Conservation (phyloP, 2,888 invertebrate species). For the Willowsia nigromaculata region DNA sequence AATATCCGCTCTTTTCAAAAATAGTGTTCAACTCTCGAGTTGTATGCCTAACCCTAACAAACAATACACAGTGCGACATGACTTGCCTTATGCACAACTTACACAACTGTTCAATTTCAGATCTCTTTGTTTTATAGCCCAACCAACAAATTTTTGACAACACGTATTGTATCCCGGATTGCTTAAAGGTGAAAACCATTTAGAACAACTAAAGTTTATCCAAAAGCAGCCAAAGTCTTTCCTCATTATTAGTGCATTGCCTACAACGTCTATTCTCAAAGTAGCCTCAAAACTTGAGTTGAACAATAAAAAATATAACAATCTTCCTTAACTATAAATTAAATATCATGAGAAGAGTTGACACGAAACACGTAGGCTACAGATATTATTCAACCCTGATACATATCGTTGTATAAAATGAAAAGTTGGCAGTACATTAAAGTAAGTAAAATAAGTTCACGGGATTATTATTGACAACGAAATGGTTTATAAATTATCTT, state of each 20-base stretch:
- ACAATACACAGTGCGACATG: no score
- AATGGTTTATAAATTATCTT: no score
- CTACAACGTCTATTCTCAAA: not conserved
- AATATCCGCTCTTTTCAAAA: constrained; percentile 4
- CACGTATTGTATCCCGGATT: no score
- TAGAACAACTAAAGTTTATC: no score
- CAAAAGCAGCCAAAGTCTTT: no score
- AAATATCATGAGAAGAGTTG: no score
- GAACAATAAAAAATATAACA: no score
- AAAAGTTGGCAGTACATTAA: not conserved
- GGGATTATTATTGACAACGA: not conserved
- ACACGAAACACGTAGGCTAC: no score
- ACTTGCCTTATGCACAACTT: not conserved
- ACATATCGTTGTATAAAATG: constrained; percentile 2
- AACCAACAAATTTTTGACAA: not conserved
- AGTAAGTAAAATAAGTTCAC: not conserved
- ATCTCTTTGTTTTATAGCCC: not conserved
- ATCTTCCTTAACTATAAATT: no score
- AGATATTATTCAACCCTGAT: not conserved
- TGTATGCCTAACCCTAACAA: not conserved
- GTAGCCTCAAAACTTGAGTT: not conserved
- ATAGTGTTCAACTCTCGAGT: not conserved
- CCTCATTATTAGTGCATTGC: not conserved
- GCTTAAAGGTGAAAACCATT: no score
- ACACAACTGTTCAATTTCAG: not conserved